phyloP scores from a whole-genome alignment of 2,888 invertebrate genomes.

The Volucella zonaria region DNA sequence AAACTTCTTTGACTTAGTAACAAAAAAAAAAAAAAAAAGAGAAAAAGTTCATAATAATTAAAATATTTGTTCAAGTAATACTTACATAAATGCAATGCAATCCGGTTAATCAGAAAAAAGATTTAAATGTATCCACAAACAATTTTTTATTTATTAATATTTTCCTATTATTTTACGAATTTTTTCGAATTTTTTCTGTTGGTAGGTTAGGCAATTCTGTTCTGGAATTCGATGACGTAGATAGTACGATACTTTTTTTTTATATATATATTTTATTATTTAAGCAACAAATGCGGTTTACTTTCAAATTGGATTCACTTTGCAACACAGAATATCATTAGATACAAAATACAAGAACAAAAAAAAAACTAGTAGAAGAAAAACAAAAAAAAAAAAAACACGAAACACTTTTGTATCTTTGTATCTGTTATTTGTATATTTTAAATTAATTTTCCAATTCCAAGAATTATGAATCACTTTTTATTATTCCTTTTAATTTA shows the following conservation, averaged over 20 bases:
- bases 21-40: neutral
- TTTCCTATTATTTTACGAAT: neutral
- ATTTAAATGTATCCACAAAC: slow-evolving; percentile 60
- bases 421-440: slow-evolving; percentile 40
- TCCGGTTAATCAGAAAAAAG: slow-evolving; percentile 24
- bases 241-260: too few relatives aligned
- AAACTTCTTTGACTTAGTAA: slow-evolving; percentile 34
- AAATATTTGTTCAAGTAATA: neutral
- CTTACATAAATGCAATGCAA: slow-evolving; percentile 67
- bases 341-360: slow-evolving; percentile 28
- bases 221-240: slow-evolving; percentile 30
- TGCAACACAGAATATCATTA: slow-evolving; percentile 5
- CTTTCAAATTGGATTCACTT: slow-evolving; percentile 7
- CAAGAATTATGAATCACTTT: slow-evolving; percentile 60
- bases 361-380: neutral
- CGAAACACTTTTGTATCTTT: slow-evolving; percentile 22
- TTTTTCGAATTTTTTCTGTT: slow-evolving; percentile 9
- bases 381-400: neutral
- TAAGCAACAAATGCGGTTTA: neutral
- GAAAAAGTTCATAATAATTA: neutral
- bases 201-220: too few relatives aligned
- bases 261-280: too few relatives aligned
- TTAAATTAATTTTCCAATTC: slow-evolving; percentile 58
- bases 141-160: slow-evolving; percentile 34
- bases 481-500: slow-evolving; percentile 28